Evolutionary conservation across 2,888 invertebrate species (phyloP).

Genomic region (Phymatocera aterrima): DNA sequence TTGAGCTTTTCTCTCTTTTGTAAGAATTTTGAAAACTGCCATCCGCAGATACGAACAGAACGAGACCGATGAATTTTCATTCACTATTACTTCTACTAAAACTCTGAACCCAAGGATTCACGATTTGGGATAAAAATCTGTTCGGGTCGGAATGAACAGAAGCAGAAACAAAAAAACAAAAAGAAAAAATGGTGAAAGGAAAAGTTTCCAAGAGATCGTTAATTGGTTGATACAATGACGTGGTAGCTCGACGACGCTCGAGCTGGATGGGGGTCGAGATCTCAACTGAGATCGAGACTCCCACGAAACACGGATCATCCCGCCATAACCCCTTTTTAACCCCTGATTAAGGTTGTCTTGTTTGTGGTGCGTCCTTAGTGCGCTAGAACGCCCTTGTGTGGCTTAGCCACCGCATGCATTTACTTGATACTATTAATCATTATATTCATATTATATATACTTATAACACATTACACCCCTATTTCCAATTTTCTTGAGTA

Average conservation of each 20-base stretch:
- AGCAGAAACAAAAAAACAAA: slow-evolving; percentile 2
- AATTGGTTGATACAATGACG: slow-evolving; percentile 18
- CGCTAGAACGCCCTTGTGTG: slow-evolving; percentile 59
- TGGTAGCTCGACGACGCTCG: slow-evolving; percentile 21
- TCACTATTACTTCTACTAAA: too few species aligned
- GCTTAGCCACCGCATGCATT: slow-evolving; percentile 63
- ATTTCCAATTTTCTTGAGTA: neutral
- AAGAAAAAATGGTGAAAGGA: neutral
- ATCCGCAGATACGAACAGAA: too few species aligned
- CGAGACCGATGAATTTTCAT: too few species aligned
- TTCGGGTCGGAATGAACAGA: too few species aligned
- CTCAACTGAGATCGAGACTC: slow-evolving; percentile 36
- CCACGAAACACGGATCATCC: slow-evolving; percentile 43
- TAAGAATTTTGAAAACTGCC: too few species aligned
- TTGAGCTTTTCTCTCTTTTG: too few species aligned
- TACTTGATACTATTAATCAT: slow-evolving; percentile 43
- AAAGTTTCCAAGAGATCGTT: slow-evolving; percentile 2
- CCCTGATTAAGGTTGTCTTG: slow-evolving; percentile 48
- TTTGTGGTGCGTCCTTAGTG: slow-evolving; percentile 60
- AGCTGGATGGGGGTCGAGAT: slow-evolving; percentile 36
- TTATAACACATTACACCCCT: too few species aligned
- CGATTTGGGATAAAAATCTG: too few species aligned
- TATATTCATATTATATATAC: neutral
- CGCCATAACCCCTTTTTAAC: too few species aligned
- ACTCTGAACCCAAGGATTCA: too few species aligned